Evolutionary conservation across 2,888 invertebrate genomes (phyloP), one percentile per base, ranked within the genome.

Genomic region (Orgyia antiqua): DNA sequence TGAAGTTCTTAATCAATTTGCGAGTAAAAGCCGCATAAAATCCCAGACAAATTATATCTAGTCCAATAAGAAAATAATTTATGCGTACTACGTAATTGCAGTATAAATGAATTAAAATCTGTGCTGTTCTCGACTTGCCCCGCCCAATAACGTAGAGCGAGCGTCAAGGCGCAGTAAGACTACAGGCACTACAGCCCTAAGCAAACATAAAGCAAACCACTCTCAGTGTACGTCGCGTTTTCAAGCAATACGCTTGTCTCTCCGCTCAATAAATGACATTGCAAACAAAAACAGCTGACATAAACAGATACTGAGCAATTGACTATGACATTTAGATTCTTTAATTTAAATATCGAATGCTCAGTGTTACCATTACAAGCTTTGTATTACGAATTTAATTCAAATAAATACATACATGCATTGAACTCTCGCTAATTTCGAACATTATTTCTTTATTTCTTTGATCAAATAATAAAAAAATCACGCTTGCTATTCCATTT

Each of bases 31-130:
- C n/a, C n/a, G n/a, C n/a, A n/a, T n/a, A n/a, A n/a, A n/a, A n/a
- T n/a, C n/a, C n/a, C n/a, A n/a, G n/a, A n/a, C n/a, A n/a, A n/a
- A n/a, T n/a, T n/a, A n/a, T n/a, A n/a, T n/a, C n/a, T n/a, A n/a
- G n/a, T n/a, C n/a, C n/a, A n/a, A n/a, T n/a, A n/a, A 24, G 42
- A 38, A 38, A 48, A 42, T 48, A 37, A 47, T 41, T 33, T 6
- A 39, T 24, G 42, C 28, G 37, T 38, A 34, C 37, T 31, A 30
- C 24, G 34, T 31, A 24, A 23, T 10, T 48, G 48, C 45, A 18
- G 19, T 21, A 47, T 78, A 80, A 79, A 58, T 71, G 62, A 70
- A 80, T 82, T 80, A 76, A 58, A 61, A 50, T 51, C 47, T 50
- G 49, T 54, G 48, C 27, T 46, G 33, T 45, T 47, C 44, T 46